Base-by-base conservation (phyloP, 30 jellyfish, hydroid and myxozoan genomes). In the Chrysaora quinquecirrha region DNA sequence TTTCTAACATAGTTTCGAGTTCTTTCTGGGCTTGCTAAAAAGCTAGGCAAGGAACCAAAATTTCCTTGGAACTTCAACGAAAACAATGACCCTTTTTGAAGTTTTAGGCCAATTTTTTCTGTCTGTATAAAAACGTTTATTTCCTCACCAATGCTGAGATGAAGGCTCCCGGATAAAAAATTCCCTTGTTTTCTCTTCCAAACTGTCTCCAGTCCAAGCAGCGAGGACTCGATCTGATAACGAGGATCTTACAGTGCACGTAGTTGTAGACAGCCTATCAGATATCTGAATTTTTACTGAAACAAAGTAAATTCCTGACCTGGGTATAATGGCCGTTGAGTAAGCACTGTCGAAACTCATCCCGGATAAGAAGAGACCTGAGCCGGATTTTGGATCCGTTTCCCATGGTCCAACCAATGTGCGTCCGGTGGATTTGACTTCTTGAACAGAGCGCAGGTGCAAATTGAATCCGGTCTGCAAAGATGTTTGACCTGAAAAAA, bases 381-480 rank as follows among this genome's bases (percentile, higher is more conserved):
- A 50, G 25, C 30, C 77, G 14, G 50, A 34, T 23, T 67, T 1
- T 3, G 91, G 79, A 4, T 56, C 46, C 4, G 85, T 81, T 30
- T 56, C 73, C 91, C 91, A 81, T 9, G 91, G 91, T 16, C 85
- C 85, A 3, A 81, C 35, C n/a, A n/a, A 11, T 33, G 91, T 81
- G 16, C 10, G 24, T 48, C 43, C 43, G 14, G 70, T 1, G 3
- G 31, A 0, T 23, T 48, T 11, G 24, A 35, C 48, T 1, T 6
- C 23, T 61, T 81, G 91, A 10, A 1, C 72, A 9, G 64, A 30
- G n/a, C 48, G 47, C 35, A 65, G 73, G 30, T 62, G 65, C 63
- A 81, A 25, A 29, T 79, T 81, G 78, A 81, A 81, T 18, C 91
- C 91, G 48, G 33, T 73, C 4, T 69, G 91, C 49, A 47, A 43